Percentiles rank a stretch among this genome's conserved stretches.
Evolutionary conservation across 2,797 vertebrate genomes (phyloP).

Genomic region (Rhabdophis nuchalis): DNA sequence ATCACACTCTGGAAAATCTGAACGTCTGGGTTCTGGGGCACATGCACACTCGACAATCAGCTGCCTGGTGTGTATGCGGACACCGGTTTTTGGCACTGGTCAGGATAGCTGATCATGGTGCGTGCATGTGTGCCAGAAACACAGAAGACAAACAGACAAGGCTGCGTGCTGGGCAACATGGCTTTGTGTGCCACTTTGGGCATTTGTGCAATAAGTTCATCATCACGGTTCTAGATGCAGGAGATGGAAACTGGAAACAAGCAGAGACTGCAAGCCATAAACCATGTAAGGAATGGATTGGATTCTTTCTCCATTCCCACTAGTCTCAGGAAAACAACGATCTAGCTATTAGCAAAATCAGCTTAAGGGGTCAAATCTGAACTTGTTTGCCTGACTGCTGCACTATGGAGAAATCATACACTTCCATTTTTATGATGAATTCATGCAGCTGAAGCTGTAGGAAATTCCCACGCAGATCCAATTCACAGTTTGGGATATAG

Average conservation of each 20-base stretch:
- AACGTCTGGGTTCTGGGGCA: too few relatives aligned
- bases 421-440: background rate
- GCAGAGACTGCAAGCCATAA: background rate
- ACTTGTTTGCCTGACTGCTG: background rate
- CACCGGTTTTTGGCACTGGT: too few relatives aligned
- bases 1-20: too few relatives aligned
- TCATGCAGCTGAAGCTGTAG: background rate
- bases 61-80: too few relatives aligned
- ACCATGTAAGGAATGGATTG: background rate
- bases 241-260: background rate
- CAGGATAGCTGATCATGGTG: too few relatives aligned
- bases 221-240: background rate
- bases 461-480: background rate
- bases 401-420: background rate
- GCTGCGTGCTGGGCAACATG: too few relatives aligned
- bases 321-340: background rate
- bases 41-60: too few relatives aligned
- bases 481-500: background rate
- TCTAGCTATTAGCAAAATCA: background rate
- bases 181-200: too few relatives aligned
- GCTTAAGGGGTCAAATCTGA: background rate
- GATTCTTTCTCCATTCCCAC: background rate
- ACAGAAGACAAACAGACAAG: too few relatives aligned
- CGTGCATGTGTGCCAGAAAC: too few relatives aligned
- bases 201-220: too few relatives aligned